These are phyloP conservation scores for Cydia fagiglandana DNA, from an alignment of 1,140 invertebrate genomes.

Conservation along the genomic window DNA sequence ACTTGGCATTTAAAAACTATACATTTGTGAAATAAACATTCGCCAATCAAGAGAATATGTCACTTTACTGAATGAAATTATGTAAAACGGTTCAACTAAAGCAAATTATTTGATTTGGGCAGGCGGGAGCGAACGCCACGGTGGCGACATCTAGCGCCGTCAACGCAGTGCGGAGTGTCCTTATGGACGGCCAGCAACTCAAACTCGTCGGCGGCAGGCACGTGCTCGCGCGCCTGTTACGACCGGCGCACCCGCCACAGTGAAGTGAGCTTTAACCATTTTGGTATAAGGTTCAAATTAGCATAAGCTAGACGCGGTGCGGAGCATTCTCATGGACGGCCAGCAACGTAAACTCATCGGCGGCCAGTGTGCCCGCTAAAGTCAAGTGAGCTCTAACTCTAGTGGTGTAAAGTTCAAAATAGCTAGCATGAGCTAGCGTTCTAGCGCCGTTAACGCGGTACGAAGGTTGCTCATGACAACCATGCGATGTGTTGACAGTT, in stretches of 20 bases:
- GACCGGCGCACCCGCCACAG: slow-evolving; percentile 60
- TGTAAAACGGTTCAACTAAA: neutral
- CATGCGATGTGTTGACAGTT: too few species aligned
- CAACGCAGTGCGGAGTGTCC: slow-evolving; percentile 54
- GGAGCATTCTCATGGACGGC: slow-evolving; percentile 66
- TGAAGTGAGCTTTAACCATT: slow-evolving; percentile 21
- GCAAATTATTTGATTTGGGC: neutral
- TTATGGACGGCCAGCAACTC: slow-evolving; percentile 73
- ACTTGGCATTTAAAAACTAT: too few species aligned
- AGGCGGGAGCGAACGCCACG: slow-evolving; percentile 49
- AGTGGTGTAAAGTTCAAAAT: neutral
- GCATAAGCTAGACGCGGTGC: slow-evolving; percentile 36
- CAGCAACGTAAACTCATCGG: slow-evolving; percentile 68
- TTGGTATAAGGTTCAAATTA: neutral
- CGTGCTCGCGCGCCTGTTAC: slow-evolving; percentile 61
- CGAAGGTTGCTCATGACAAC: too few species aligned
- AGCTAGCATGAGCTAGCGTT: too few species aligned
- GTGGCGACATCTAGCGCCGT: slow-evolving; percentile 51
- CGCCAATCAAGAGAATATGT: too few species aligned
- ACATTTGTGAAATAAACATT: too few species aligned
- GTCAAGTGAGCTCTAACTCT: slow-evolving; percentile 8
- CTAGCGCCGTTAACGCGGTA: too few species aligned
- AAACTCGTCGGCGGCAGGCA: slow-evolving; percentile 68
- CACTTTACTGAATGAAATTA: too few species aligned
- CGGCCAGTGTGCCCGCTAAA: slow-evolving; percentile 58